phyloP scores from a whole-genome alignment of 1,140 invertebrate genomes.

The Plodia interpunctella region DNA sequence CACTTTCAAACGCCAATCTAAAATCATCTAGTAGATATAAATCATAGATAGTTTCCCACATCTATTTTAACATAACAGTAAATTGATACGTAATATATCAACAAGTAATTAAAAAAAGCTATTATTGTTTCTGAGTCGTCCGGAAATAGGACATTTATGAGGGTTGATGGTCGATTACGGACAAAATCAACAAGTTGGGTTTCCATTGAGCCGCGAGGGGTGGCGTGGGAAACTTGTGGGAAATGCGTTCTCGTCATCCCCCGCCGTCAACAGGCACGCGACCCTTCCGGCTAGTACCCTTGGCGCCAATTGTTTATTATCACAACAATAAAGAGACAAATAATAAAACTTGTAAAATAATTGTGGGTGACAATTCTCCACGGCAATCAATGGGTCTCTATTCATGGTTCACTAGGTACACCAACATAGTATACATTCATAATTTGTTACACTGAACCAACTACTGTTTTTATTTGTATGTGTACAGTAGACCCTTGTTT shows the following conservation, averaged over 20 bases:
- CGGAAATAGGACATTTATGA: constrained; percentile 48
- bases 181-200: constrained; percentile 68
- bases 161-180: constrained; percentile 42
- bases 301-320: constrained; percentile 7
- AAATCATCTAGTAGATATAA: no score
- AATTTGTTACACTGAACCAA: not conserved
- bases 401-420: not conserved
- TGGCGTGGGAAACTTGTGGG: constrained; percentile 61
- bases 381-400: not conserved
- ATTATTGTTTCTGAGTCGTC: constrained; percentile 35
- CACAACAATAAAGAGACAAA: not conserved
- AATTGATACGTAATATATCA: constrained; percentile 16
- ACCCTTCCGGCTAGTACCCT: constrained; percentile 49
- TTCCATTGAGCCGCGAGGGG: constrained; percentile 49
- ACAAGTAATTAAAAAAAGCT: constrained; percentile 25
- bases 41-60: no score
- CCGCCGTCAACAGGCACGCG: constrained; percentile 44
- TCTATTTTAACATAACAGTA: no score
- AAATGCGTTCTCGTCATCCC: constrained; percentile 58
- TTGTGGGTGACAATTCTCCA: not conserved
- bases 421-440: not conserved
- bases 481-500: not conserved
- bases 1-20: no score
- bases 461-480: not conserved
- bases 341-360: not conserved